phyloP scores from a whole-genome alignment of 1,140 invertebrate genomes.

The Microvelia longipes region DNA sequence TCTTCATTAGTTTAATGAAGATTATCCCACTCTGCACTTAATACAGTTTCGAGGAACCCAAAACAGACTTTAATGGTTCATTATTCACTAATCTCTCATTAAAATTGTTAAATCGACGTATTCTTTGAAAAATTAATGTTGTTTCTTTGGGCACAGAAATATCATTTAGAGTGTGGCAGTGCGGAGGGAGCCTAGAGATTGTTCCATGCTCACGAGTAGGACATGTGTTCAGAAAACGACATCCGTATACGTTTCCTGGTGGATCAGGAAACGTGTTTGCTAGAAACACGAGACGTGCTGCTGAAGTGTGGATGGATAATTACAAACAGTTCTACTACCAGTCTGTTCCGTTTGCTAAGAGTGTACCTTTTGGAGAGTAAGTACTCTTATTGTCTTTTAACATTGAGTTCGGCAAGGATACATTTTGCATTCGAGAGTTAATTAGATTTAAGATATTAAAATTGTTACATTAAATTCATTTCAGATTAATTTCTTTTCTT shows the following conservation, averaged over 20 bases:
- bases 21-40: too few relatives aligned
- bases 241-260: constrained; percentile 89
- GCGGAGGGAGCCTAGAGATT: constrained; percentile 84
- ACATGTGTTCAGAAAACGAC: constrained; percentile 82
- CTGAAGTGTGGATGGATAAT: constrained; percentile 94
- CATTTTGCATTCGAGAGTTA: too few relatives aligned
- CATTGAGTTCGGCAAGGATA: not conserved
- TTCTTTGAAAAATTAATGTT: too few relatives aligned
- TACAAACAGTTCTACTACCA: constrained; percentile 86
- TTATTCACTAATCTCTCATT: too few relatives aligned
- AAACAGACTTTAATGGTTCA: too few relatives aligned
- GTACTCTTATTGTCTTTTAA: constrained; percentile 28
- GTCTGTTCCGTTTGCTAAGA: constrained; percentile 68
- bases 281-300: constrained; percentile 67
- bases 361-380: constrained; percentile 79
- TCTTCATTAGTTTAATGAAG: too few relatives aligned
- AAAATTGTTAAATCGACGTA: too few relatives aligned
- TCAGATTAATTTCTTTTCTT: too few relatives aligned
- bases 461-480: constrained; percentile 9
- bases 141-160: constrained; percentile 37
- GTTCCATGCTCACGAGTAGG: constrained; percentile 84
- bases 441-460: too few relatives aligned
- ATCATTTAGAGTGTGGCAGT: constrained; percentile 84
- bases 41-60: too few relatives aligned
- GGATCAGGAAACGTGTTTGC: constrained; percentile 82